phyloP scores from a whole-genome alignment of 1,140 invertebrate genomes.

The Eciton burchellii region DNA sequence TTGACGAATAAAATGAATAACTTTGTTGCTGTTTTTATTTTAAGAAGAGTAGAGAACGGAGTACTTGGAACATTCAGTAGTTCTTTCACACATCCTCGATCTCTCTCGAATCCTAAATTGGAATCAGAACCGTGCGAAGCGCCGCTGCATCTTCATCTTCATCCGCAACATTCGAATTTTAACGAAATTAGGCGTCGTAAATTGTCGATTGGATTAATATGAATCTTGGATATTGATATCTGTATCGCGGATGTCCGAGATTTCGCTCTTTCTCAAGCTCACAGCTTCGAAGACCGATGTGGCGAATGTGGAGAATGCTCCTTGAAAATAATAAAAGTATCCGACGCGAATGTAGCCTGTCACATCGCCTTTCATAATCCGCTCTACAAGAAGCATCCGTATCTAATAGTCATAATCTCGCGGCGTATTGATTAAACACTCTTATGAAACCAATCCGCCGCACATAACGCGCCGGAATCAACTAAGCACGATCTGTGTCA shows the following conservation, averaged over 20 bases:
- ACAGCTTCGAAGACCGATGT: too few relatives aligned
- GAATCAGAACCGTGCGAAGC: background rate
- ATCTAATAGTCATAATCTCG: slow-evolving; percentile 56
- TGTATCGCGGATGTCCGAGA: background rate
- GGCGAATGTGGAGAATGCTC: too few relatives aligned
- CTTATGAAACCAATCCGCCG: slow-evolving; percentile 35
- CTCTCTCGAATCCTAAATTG: background rate
- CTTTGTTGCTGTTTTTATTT: too few relatives aligned
- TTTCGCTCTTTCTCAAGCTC: background rate
- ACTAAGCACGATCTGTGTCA: slow-evolving; percentile 2
- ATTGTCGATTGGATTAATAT: background rate
- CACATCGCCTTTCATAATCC: slow-evolving; percentile 35
- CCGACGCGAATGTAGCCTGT: slow-evolving; percentile 20
- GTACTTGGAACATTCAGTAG: background rate
- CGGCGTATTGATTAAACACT: slow-evolving; percentile 67
- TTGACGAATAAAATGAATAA: too few relatives aligned
- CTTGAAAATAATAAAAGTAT: slow-evolving; percentile 52
- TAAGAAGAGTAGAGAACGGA: too few relatives aligned
- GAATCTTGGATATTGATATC: slow-evolving; percentile 16
- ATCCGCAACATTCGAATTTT: background rate
- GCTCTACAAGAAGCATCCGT: slow-evolving; percentile 6
- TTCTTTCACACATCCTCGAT: background rate
- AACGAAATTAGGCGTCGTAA: background rate
- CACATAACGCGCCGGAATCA: slow-evolving; percentile 4
- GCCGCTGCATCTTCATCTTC: background rate